Evolutionary conservation across 1,140 invertebrate species (phyloP).

Genomic region (Thaumetopoea pityocampa): DNA sequence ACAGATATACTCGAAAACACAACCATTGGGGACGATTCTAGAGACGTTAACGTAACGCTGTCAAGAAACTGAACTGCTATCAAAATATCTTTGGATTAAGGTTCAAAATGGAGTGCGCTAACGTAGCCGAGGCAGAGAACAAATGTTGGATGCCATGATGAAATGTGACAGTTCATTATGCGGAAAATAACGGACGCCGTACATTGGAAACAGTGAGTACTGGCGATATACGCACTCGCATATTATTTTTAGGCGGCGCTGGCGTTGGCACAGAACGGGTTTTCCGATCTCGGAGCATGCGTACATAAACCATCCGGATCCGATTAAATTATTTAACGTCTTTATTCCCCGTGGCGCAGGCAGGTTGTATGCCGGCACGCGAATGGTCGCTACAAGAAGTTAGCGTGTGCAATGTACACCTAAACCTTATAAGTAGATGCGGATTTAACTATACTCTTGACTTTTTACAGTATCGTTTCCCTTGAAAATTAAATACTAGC

Average conservation of each 20-base stretch:
- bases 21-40: too few species aligned
- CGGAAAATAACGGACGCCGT: constrained; percentile 15
- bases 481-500: too few species aligned
- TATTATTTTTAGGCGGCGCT: constrained; percentile 14
- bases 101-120: constrained; percentile 5
- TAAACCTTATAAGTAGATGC: constrained; percentile 33
- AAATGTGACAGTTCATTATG: constrained; percentile 20
- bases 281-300: constrained; percentile 35
- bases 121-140: constrained; percentile 6
- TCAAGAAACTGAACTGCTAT: too few species aligned
- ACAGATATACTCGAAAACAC: too few species aligned
- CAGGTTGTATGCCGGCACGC: constrained; percentile 65
- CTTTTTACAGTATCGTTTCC: too few species aligned
- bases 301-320: constrained; percentile 60
- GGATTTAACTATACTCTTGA: too few species aligned
- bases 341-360: constrained; percentile 68
- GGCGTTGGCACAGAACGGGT: constrained; percentile 34
- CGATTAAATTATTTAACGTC: constrained; percentile 73
- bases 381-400: constrained; percentile 56
- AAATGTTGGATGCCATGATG: constrained; percentile 17
- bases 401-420: constrained; percentile 40
- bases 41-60: too few species aligned
- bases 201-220: constrained; percentile 12
- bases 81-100: not conserved
- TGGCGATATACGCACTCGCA: constrained; percentile 11